Evolutionary conservation across 2,888 invertebrate species (phyloP).

Genomic region (Gisinianus flammeolus): DNA sequence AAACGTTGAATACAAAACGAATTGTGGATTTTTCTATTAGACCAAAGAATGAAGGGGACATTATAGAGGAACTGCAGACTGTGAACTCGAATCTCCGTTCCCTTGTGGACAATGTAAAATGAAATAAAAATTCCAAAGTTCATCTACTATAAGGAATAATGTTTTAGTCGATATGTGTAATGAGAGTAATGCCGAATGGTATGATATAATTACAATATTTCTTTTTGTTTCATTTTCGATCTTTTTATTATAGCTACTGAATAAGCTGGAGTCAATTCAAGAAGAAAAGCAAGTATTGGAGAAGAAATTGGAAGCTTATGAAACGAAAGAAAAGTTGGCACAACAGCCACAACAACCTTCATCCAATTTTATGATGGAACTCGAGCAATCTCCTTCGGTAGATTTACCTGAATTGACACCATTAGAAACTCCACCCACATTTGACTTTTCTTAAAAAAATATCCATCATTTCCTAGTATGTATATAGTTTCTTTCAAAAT

Average conservation of each 20-base stretch:
- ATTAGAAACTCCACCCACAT: conserved; percentile 15
- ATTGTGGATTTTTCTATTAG: conserved; percentile 31
- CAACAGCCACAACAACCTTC: background rate
- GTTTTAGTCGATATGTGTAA: too few species aligned
- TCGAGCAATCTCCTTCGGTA: background rate
- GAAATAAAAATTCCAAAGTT: background rate
- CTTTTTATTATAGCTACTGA: conserved; percentile 14
- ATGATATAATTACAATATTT: background rate
- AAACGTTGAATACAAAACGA: background rate
- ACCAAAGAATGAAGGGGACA: conserved; percentile 51
- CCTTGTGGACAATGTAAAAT: conserved; percentile 51
- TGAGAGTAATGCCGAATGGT: too few species aligned
- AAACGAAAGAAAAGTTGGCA: background rate
- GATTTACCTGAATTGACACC: conserved; percentile 24
- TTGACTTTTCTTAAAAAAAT: conserved; percentile 18
- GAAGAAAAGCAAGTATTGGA: conserved; percentile 24
- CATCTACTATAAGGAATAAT: background rate
- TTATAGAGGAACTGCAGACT: conserved; percentile 56
- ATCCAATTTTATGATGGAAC: background rate
- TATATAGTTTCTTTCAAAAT: background rate
- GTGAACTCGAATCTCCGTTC: conserved; percentile 53
- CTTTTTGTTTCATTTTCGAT: background rate
- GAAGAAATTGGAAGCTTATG: conserved; percentile 20
- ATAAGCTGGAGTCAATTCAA: conserved; percentile 13
- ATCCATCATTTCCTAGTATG: background rate